Percentiles rank a stretch among this genome's conserved stretches.
Evolutionary conservation across 2,113 vertebrate genomes (phyloP).

Genomic region (Chionomys nivalis): DNA sequence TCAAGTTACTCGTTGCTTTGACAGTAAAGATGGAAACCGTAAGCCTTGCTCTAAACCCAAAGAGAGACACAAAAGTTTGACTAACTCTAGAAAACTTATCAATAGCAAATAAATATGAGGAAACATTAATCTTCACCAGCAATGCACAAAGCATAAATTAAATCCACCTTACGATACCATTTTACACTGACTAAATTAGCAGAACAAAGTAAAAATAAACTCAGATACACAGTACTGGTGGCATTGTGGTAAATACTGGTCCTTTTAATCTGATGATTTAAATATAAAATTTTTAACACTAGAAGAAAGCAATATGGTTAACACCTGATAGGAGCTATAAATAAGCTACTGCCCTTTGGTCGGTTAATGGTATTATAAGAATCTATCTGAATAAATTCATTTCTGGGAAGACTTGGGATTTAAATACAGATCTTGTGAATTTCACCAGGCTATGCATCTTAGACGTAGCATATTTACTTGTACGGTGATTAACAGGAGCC

Average conservation of each 20-base stretch:
- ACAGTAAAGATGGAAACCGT: neutral
- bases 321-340: neutral
- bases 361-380: neutral
- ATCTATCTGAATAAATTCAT: constrained; percentile 26
- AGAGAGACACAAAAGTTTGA: constrained; percentile 33
- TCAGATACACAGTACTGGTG: constrained; percentile 52
- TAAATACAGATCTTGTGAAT: constrained; percentile 19
- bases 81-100: constrained; percentile 55
- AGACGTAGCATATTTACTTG: neutral
- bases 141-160: constrained; percentile 61
- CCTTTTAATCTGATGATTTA: constrained; percentile 46
- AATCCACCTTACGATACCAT: constrained; percentile 65
- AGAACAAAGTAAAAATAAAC: constrained; percentile 69
- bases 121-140: constrained; percentile 63
- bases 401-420: constrained; percentile 40
- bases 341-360: neutral
- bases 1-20: neutral
- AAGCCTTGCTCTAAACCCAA: neutral
- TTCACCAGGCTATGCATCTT: neutral
- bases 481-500: neutral
- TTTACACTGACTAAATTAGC: constrained; percentile 74
- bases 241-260: constrained; percentile 37
- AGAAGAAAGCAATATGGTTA: neutral
- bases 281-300: constrained; percentile 49
- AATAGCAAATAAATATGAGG: constrained; percentile 46